Evolutionary conservation across 1,140 invertebrate species (phyloP), one percentile per base, ranked within the genome.

Genomic region (Lepidotrigona ventralis): DNA sequence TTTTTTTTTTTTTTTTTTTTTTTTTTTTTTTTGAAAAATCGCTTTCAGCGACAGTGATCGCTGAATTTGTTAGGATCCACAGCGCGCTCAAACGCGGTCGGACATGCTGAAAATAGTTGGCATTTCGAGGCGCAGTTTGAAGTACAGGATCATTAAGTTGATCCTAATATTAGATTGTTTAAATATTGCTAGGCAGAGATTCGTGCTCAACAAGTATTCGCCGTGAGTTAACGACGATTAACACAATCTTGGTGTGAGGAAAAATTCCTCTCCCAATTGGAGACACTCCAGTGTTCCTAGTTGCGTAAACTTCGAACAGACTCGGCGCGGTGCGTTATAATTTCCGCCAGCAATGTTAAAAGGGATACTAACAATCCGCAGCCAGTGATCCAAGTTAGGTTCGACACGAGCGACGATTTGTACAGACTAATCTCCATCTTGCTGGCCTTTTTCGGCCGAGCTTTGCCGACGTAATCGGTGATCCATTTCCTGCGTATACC

Each of bases 71-170:
- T 23, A 29, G 39, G 4, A 19, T 39, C 19, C 51, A 56, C 29
- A 29, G 54, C 39, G 21, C n/a, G 39, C 15, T 46, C 39, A 46
- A 83, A 79, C 29, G 66, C 33, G 76, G 69, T 79, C 81, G 68
- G 58, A 83, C 74, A 79, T 26, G 76, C 81, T 70, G 68, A 83
- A 79, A 83, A 83, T 83, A 83, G 76, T 79, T 79, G 76, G 75
- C 81, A 72, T 83, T 83, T 83, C 76, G 29, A 66, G 51, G 79
- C 51, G 56, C 64, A 72, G 58, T 29, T 60, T 72, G 21, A 71
- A 83, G 17, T 60, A 79, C 58, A 78, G 54, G 64, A 56, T 72
- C 76, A 83, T 83, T 83, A 83, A 79, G 15, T 79, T 69, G 29
- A 6, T 54, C 51, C 76, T 79, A 83, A 83, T 72, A 64, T 83